Evolutionary conservation across 2,113 vertebrate genomes (phyloP).

Genomic region (Galemys pyrenaicus): DNA sequence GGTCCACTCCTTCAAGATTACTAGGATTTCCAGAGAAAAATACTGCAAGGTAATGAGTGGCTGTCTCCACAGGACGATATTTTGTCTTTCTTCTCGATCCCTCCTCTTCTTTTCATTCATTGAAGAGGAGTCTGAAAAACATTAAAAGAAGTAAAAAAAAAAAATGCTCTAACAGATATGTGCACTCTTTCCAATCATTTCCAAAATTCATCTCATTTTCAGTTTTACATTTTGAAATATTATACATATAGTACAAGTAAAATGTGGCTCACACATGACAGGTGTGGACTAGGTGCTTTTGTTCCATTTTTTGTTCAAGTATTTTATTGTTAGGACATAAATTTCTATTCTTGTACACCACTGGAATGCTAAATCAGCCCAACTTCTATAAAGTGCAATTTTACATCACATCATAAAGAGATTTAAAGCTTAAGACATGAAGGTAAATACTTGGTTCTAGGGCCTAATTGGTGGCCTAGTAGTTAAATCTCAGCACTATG

Average conservation of each 20-base stretch:
- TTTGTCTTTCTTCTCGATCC: slow-evolving; percentile 93
- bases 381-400: background rate
- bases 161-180: background rate
- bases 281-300: background rate
- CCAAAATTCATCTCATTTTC: background rate
- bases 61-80: slow-evolving; percentile 94
- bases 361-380: background rate
- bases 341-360: background rate
- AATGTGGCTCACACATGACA: background rate
- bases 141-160: slow-evolving; percentile 65
- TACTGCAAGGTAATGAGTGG: slow-evolving; percentile 95
- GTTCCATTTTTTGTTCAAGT: background rate
- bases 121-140: slow-evolving; percentile 87
- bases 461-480: too few species aligned
- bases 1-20: slow-evolving; percentile 96
- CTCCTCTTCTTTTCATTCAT: slow-evolving; percentile 89
- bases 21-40: slow-evolving; percentile 94
- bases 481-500: too few species aligned
- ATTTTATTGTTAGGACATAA: slow-evolving; percentile 27
- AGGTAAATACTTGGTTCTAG: slow-evolving; percentile 21
- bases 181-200: background rate
- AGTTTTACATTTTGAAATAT: background rate
- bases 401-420: background rate
- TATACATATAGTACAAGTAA: slow-evolving; percentile 26
- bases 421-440: background rate